These are phyloP conservation scores for Colinus virginianus DNA, from an alignment of 2,113 vertebrate species.

Conservation along the genomic window DNA sequence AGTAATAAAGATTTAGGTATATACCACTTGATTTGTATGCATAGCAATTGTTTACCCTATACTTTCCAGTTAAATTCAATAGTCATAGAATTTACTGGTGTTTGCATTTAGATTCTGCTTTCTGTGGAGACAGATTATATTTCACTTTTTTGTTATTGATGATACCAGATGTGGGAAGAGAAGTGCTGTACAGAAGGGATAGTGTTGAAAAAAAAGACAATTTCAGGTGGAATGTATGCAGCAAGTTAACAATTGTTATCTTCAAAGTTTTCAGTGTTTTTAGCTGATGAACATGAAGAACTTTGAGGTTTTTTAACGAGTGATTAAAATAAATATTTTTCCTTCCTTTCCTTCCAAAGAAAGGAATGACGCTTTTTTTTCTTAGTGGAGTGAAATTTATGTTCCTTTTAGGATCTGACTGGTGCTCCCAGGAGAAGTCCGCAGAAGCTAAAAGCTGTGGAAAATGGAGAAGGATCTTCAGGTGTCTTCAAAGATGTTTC, in stretches of 20 bases:
- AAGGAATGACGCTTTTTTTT: background rate
- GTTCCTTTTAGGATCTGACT: slow-evolving; percentile 46
- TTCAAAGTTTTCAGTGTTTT: background rate
- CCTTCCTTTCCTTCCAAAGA: background rate
- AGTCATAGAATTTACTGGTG: background rate
- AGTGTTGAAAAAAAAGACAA: background rate
- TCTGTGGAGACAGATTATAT: background rate
- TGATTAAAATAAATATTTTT: background rate
- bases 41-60: background rate
- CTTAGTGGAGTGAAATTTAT: background rate
- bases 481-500: slow-evolving; percentile 3
- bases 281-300: background rate
- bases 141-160: background rate
- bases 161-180: background rate
- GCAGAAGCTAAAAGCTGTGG: background rate
- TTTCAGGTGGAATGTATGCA: background rate
- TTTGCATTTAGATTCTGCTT: background rate
- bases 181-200: background rate
- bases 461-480: background rate
- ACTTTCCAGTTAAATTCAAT: background rate
- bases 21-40: background rate
- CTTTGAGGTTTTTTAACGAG: background rate
- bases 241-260: background rate
- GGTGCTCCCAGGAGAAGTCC: background rate
- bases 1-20: background rate